Percentiles rank a stretch among this genome's conserved stretches.
Evolutionary conservation across 2,113 vertebrate species (phyloP).

Genomic region (Pseudonaja textilis): DNA sequence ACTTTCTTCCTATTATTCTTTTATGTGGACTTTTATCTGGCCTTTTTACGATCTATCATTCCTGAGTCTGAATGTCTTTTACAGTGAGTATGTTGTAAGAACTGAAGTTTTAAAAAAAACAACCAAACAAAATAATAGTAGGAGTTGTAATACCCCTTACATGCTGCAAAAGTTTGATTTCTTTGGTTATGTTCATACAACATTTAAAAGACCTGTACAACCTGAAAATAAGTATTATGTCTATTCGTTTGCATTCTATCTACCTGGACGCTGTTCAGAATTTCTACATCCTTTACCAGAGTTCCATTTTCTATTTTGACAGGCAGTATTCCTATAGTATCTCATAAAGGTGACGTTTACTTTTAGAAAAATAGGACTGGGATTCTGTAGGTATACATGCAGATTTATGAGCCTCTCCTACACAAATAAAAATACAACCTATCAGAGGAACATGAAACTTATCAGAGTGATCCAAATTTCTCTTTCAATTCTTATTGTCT

Average conservation of each 20-base stretch:
- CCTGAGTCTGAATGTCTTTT: not conserved
- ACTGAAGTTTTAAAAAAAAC: not conserved
- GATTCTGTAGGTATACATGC: not conserved
- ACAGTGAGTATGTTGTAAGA: not conserved
- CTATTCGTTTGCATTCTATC: not conserved
- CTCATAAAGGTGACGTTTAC: not conserved
- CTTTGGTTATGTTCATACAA: not conserved
- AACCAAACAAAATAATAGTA: rapidly evolving
- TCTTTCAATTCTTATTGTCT: not conserved
- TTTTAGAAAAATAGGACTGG: not conserved
- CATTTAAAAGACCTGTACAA: not conserved
- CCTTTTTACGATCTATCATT: not conserved
- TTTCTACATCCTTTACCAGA: not conserved
- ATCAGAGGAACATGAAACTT: not conserved
- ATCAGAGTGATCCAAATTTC: too few relatives aligned
- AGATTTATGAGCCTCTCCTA: not conserved
- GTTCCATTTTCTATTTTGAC: not conserved
- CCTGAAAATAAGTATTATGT: not conserved
- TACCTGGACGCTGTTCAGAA: not conserved
- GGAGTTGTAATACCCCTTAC: not conserved
- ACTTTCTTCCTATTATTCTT: not conserved
- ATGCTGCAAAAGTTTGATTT: not conserved
- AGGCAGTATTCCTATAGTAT: not conserved
- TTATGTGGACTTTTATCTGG: not conserved
- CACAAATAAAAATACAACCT: not conserved